Base-by-base conservation (phyloP, 1,140 invertebrate species). In the Diachasmimorpha longicaudata region DNA sequence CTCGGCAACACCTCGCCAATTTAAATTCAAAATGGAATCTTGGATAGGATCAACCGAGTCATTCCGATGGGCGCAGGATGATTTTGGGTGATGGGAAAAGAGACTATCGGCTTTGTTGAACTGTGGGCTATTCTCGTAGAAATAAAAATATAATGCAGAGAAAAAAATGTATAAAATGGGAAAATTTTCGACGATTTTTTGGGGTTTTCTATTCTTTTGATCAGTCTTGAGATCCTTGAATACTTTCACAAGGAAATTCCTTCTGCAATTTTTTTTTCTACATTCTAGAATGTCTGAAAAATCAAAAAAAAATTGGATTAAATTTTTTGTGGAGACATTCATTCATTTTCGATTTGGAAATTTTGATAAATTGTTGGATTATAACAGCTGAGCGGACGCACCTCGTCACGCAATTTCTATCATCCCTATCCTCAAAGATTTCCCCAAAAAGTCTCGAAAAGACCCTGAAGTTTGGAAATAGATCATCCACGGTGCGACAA, bases 311-410 rank as follows among this genome's bases (percentile, higher is more conserved):
- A 31, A 31, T 31, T 31, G 31, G 31, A 31, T 31, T 31, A 31
- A 31, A 31, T 31, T 31, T 31, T 31, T 31, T 31, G 2, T 3
- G 6, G 6, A 31, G 6, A 31, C 2, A 31, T 31, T 42, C 39
- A 42, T 42, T 42, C 9, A 42, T 52, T 13, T 52, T 16, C 2
- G 6, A 16, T 6, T 52, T 6, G 9, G 14, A 52, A 52, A 52
- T 52, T 52, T 52, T n/a, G n/a, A 63, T 13, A 52, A 52, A 16
- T 19, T 63, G 23, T 63, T 23, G 23, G 16, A 25, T 63, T 13
- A 31, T 23, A 63, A 23, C 84, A 85, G 84, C 84, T 85, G 84
- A 83, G 44, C 80, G 79, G 82, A 82, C 81, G 79, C 75, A 77
- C 77, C 76, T 75, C 78, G 78, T 83, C 82, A 81, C 75, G 79